Percentiles rank a stretch among this genome's conserved stretches.
These are phyloP conservation scores for Phymorhynchus buccinoides DNA, from an alignment of 1,140 invertebrate genomes.

Conservation along the genomic window DNA sequence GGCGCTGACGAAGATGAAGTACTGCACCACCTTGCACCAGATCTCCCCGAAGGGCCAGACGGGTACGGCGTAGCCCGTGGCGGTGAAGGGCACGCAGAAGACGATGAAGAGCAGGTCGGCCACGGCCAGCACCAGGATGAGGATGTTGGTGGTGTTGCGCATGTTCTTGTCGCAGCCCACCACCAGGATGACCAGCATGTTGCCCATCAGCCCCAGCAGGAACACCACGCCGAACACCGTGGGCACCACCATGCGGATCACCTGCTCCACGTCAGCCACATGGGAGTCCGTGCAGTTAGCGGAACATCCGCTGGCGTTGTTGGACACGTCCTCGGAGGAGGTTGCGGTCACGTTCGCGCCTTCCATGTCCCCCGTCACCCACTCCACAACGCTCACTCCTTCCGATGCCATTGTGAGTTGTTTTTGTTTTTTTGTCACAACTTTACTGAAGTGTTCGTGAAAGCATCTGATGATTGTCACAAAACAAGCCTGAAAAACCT, in stretches of 20 bases:
- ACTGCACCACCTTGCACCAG: conserved; percentile 92
- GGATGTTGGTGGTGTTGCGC: conserved; percentile 92
- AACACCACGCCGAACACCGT: conserved; percentile 91
- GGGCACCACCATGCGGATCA: conserved; percentile 78
- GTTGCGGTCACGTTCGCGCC: background rate
- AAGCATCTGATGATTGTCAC: too few relatives aligned
- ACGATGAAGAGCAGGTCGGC: conserved; percentile 95
- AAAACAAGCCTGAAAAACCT: too few relatives aligned
- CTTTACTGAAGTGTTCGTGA: too few relatives aligned
- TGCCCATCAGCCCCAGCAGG: conserved; percentile 89
- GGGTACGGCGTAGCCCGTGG: conserved; percentile 71
- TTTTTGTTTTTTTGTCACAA: too few relatives aligned
- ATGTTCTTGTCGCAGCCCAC: conserved; percentile 91
- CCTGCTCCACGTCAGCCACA: conserved; percentile 46
- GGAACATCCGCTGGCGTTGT: background rate
- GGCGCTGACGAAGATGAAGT: conserved; percentile 83
- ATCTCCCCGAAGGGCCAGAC: conserved; percentile 90
- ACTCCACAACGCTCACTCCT: background rate
- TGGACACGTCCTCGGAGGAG: background rate
- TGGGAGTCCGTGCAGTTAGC: background rate
- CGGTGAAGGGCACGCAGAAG: conserved; percentile 88
- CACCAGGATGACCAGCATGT: conserved; percentile 87
- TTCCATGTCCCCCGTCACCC: too few relatives aligned
- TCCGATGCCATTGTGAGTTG: background rate
- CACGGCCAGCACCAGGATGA: conserved; percentile 87